These are phyloP conservation scores for Burhinus bistriatus DNA, from an alignment of 2,113 vertebrate genomes.

Conservation along the genomic window DNA sequence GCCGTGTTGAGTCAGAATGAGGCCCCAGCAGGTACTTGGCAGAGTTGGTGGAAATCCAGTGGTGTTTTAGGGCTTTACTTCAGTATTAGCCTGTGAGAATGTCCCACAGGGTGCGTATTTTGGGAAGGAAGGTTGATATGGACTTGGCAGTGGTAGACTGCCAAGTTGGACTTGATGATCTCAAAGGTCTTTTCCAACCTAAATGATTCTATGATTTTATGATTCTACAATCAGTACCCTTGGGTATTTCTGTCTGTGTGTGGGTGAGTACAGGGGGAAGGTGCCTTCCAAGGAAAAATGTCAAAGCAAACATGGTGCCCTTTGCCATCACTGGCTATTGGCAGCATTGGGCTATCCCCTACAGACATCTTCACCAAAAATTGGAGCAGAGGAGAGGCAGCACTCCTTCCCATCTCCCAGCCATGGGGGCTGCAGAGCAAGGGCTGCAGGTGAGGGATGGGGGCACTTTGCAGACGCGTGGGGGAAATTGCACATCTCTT, in stretches of 20 bases:
- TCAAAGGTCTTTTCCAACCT: background rate
- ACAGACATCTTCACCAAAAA: background rate
- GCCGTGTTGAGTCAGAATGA: background rate
- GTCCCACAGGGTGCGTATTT: background rate
- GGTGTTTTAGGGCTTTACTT: background rate
- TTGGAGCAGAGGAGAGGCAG: background rate
- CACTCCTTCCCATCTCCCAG: background rate
- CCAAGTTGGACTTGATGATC: background rate
- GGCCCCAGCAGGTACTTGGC: background rate
- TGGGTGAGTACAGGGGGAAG: rapidly evolving
- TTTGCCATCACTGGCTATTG: background rate
- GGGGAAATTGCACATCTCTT: background rate
- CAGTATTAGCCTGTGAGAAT: background rate
- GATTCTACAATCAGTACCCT: background rate
- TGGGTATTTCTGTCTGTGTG: background rate
- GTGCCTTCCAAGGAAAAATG: background rate
- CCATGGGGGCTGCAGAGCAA: background rate
- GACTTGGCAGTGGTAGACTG: background rate
- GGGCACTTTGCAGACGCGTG: rapidly evolving
- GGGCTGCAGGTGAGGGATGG: background rate
- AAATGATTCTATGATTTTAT: background rate
- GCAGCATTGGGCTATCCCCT: background rate
- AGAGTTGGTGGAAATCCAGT: background rate
- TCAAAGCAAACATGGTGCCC: background rate
- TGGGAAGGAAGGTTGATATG: background rate